These are phyloP conservation scores for Nemotelus nigrinus DNA, from an alignment of 2,888 invertebrate species.

Conservation along the genomic window DNA sequence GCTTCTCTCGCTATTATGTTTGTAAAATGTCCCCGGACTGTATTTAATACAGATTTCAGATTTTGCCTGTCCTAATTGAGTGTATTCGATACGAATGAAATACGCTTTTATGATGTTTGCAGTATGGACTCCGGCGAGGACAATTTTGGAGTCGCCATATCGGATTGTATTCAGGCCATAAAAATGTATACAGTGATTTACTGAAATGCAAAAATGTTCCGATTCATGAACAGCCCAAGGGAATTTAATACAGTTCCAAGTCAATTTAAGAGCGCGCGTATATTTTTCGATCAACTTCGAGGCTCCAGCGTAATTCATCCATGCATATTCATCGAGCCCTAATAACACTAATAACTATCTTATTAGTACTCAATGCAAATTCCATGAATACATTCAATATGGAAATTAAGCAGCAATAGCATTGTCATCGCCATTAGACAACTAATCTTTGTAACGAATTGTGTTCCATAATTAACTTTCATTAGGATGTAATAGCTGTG, in stretches of 20 bases:
- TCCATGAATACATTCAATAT: conserved; percentile 14
- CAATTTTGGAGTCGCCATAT: too few relatives aligned
- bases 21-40: too few relatives aligned
- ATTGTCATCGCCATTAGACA: conserved; percentile 17
- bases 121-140: too few relatives aligned
- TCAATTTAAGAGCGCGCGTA: neutral
- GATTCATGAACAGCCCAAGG: neutral
- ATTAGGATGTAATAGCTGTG: conserved; percentile 15
- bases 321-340: conserved; percentile 2
- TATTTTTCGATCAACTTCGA: conserved; percentile 20
- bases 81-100: neutral
- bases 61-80: conserved; percentile 1
- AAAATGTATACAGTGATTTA: neutral
- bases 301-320: neutral
- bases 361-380: conserved; percentile 15
- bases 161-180: too few relatives aligned
- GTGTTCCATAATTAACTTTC: conserved; percentile 35
- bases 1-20: too few relatives aligned
- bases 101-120: too few relatives aligned
- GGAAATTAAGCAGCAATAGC: conserved; percentile 9
- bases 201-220: neutral
- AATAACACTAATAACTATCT: neutral
- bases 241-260: neutral
- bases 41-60: too few relatives aligned
- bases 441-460: conserved; percentile 31